Conservation (phyloP, 2,888 invertebrate species). For the Endotricha flammealis region DNA sequence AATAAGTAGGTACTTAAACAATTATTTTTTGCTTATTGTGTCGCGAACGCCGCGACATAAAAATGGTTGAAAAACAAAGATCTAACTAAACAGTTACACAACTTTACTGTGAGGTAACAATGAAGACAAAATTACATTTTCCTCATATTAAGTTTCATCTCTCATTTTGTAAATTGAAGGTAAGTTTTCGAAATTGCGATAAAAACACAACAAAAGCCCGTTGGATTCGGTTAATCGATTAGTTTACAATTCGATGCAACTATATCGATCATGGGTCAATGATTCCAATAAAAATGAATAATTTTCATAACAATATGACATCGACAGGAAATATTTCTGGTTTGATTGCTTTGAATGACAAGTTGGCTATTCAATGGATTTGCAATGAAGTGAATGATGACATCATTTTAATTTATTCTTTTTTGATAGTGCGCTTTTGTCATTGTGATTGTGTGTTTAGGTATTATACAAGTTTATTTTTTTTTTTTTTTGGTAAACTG, state of each 20-base stretch:
- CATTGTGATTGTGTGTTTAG: too few species aligned
- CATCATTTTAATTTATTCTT: too few species aligned
- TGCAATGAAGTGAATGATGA: neutral
- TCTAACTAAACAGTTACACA: neutral
- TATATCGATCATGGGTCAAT: constrained; percentile 21
- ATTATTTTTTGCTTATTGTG: too few species aligned
- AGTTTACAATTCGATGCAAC: constrained; percentile 19
- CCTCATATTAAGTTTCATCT: neutral
- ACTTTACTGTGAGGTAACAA: too few species aligned
- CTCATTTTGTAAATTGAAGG: neutral
- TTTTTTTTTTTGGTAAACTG: too few species aligned
- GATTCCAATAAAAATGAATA: constrained; percentile 14
- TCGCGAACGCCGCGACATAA: too few species aligned
- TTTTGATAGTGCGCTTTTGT: too few species aligned
- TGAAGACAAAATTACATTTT: neutral
- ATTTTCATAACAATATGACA: neutral
- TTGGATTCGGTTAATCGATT: constrained; percentile 13
- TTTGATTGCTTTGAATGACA: neutral
- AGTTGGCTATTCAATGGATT: neutral
- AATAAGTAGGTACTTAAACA: too few species aligned
- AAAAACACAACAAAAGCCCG: neutral
- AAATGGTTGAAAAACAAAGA: too few species aligned
- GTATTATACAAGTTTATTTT: too few species aligned
- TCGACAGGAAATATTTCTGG: neutral
- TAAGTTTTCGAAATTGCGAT: neutral